Conservation (phyloP, 2,888 invertebrate species). For the Ethmia dodecea region DNA sequence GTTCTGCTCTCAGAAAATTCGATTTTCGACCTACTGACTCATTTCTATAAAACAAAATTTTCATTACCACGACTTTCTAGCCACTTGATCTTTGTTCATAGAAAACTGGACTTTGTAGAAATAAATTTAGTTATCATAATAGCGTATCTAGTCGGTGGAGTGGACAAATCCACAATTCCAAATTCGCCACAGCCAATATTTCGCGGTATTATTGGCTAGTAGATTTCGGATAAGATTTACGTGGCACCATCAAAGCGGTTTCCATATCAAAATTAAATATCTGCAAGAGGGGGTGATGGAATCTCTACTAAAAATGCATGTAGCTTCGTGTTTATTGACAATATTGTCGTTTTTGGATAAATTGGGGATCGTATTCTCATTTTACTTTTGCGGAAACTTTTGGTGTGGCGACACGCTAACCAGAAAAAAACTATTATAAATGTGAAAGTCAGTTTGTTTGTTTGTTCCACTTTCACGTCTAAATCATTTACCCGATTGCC, state of each 20-base stretch:
- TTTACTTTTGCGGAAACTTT: too few species aligned
- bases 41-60: background rate
- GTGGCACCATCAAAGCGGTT: conserved; percentile 57
- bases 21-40: background rate
- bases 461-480: too few species aligned
- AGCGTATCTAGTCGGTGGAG: background rate
- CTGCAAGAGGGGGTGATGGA: conserved; percentile 33
- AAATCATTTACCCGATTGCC: too few species aligned
- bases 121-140: background rate
- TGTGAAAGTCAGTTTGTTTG: too few species aligned
- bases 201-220: conserved; percentile 68
- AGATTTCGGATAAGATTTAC: conserved; percentile 69
- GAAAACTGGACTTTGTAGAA: background rate
- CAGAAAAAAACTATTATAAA: too few species aligned
- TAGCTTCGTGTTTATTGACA: too few species aligned
- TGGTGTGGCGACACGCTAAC: too few species aligned
- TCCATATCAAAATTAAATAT: conserved; percentile 75
- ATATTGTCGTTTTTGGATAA: too few species aligned
- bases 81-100: background rate
- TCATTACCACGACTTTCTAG: background rate
- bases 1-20: background rate
- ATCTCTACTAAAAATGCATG: background rate
- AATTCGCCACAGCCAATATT: conserved; percentile 72
- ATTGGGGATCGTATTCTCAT: too few species aligned
- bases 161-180: background rate